Evolutionary conservation across 2,113 vertebrate genomes (phyloP), one percentile per base, ranked within the genome.

Genomic region (Vicugna pacos): DNA sequence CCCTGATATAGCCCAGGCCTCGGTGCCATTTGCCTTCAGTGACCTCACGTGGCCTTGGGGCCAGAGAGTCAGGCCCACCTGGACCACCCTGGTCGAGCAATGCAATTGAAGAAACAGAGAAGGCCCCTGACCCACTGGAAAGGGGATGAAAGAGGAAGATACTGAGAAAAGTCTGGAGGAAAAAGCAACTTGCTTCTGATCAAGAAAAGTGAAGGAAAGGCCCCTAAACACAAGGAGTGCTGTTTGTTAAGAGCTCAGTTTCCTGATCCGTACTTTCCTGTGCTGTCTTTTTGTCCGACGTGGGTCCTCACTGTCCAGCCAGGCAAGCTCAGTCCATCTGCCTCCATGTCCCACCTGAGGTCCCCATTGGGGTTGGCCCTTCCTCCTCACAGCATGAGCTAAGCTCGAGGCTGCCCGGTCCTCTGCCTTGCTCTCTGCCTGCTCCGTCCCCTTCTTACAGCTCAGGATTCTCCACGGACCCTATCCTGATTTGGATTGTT

Each of bases 1-100:
- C 3, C 11, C 26, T 6, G 8, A 35, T 1, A 26, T 48, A 69
- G 38, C 6, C 0, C 0, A 7, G 3, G 11, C 46, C 62, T 1
- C 1, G 46, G 20, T 6, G 22, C 50, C 52, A 42, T 60, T 32
- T 20, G 42, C 46, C 24, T 52, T 86, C 50, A 14, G 48, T 16
- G 50, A 10, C 6, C 5, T 28, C 30, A 5, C 0, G 8, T 1
- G 19, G 67, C 67, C 82, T 67, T 20, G 6, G 35, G 76, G 50
- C 83, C 14, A 17, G 69, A 19, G 35, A 46, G 46, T 6, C 17
- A 50, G 28, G 38, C 26, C n/a, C n/a, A 3, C 52, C 20, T 1
- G 11, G 42, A 58, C n/a, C 35, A 67, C 15, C 26, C 20, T 26
- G 38, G 8, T 24, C 1, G 38, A 24, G 9, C 6, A 17, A 56